Percentiles rank a stretch among this genome's conserved stretches.
Conservation (phyloP, 2,797 vertebrate species). For the Eremophila alpestris region DNA sequence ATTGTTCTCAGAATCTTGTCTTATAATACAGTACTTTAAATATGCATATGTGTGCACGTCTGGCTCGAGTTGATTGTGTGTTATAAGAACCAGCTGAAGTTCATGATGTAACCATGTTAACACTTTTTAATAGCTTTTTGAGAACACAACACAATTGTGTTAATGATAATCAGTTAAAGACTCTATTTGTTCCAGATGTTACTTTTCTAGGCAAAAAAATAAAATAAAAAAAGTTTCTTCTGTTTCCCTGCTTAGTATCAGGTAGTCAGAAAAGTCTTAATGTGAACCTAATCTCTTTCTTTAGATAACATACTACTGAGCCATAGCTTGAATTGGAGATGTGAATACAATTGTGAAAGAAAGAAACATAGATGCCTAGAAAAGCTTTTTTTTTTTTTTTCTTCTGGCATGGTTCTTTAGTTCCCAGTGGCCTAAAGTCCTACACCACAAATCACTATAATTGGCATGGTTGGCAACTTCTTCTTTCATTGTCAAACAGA, state of each 20-base stretch:
- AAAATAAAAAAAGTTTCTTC: not conserved
- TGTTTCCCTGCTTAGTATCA: slow-evolving; percentile 49
- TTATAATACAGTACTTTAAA: slow-evolving; percentile 46
- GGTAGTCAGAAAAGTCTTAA: slow-evolving; percentile 2
- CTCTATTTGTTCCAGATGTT: slow-evolving; percentile 73
- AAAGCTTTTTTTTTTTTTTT: slow-evolving; percentile 7
- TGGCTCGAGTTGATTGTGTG: slow-evolving; percentile 54
- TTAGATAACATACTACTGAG: slow-evolving; percentile 39
- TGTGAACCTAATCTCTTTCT: slow-evolving; percentile 35
- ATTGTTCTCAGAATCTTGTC: not conserved
- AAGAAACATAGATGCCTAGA: slow-evolving; percentile 27
- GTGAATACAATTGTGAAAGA: slow-evolving; percentile 42
- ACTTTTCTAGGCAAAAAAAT: not conserved
- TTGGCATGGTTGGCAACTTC: slow-evolving; percentile 52
- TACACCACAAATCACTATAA: slow-evolving; percentile 63
- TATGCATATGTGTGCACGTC: slow-evolving; percentile 34
- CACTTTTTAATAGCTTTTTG: slow-evolving; percentile 73
- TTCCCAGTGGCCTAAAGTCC: slow-evolving; percentile 35
- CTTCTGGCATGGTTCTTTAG: not conserved
- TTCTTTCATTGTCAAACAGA: slow-evolving; percentile 67
- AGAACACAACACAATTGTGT: slow-evolving; percentile 57
- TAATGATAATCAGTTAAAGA: slow-evolving; percentile 71
- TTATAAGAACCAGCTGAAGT: slow-evolving; percentile 72
- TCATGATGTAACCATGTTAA: slow-evolving; percentile 74
- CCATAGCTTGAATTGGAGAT: slow-evolving; percentile 5